A percentile compares a stretch with the other conserved stretches of the same genome.
Conservation (phyloP, 1,140 invertebrate genomes). For the Microplitis mediator region DNA sequence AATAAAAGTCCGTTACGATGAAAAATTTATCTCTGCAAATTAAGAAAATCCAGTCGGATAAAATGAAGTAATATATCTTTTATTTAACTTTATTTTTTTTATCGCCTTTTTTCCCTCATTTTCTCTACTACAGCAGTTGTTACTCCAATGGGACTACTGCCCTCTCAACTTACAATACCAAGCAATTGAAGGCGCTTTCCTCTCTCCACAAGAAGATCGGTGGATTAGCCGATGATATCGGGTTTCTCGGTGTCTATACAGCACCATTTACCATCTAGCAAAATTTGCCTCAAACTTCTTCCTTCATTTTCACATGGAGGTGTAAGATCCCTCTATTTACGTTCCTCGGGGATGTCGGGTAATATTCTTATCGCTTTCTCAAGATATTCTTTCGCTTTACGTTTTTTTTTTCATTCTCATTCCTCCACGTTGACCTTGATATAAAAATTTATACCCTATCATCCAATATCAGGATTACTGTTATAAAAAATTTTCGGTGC, state of each 20-base stretch:
- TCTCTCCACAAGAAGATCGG: slow-evolving; percentile 14
- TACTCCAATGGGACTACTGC: background rate
- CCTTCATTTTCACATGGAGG: background rate
- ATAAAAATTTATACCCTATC: background rate
- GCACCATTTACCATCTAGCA: background rate
- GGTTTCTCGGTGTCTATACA: slow-evolving; percentile 5
- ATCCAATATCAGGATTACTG: background rate
- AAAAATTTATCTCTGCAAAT: slow-evolving; percentile 1
- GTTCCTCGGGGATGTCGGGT: slow-evolving; percentile 12
- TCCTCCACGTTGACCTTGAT: slow-evolving; percentile 19
- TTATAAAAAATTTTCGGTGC: no score
- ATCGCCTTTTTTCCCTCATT: background rate
- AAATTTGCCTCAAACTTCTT: slow-evolving; percentile 11
- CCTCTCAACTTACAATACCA: slow-evolving; percentile 16
- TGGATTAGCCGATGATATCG: slow-evolving; percentile 29
- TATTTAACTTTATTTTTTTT: slow-evolving; percentile 7
- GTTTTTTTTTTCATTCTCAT: slow-evolving; percentile 10
- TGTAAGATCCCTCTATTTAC: slow-evolving; percentile 20
- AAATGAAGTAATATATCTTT: background rate
- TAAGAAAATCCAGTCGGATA: background rate
- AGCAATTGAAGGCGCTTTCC: slow-evolving; percentile 13
- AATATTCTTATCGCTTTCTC: slow-evolving; percentile 35
- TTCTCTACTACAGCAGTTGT: background rate
- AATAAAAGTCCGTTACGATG: background rate
- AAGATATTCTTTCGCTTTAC: slow-evolving; percentile 10